Evolutionary conservation across 2,113 vertebrate genomes (phyloP).

Genomic region (Megaceryle maxima): DNA sequence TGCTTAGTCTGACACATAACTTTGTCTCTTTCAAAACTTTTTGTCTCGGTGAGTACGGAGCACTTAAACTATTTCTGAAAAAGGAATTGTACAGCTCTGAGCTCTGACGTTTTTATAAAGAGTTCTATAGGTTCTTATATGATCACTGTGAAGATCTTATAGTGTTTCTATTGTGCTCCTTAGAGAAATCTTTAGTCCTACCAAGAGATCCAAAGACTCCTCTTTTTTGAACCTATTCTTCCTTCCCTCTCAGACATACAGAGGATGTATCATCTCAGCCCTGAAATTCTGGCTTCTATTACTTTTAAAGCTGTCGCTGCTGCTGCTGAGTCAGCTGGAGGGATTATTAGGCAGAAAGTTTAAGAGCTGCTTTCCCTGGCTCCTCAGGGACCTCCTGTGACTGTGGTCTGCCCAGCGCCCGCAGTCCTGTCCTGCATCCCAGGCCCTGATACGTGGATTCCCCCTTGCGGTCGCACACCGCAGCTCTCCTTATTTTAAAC

Average conservation of each 20-base stretch:
- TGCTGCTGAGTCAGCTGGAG: slow-evolving; percentile 1
- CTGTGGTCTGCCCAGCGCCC: background rate
- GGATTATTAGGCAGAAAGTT: background rate
- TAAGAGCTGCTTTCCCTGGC: background rate
- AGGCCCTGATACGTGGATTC: background rate
- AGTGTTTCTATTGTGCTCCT: background rate
- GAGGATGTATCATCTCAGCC: background rate
- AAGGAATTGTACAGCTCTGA: background rate
- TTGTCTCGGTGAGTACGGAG: background rate
- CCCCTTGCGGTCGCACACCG: background rate
- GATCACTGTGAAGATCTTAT: background rate
- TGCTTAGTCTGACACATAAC: background rate
- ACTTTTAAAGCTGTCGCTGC: background rate
- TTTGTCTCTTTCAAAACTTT: background rate
- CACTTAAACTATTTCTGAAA: background rate
- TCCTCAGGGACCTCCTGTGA: background rate
- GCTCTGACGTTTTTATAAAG: background rate
- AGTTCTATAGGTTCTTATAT: background rate
- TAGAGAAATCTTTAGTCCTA: background rate
- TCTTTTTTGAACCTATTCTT: background rate
- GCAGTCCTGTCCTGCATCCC: background rate
- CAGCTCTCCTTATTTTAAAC: background rate
- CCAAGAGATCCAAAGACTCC: background rate
- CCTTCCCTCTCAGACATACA: background rate
- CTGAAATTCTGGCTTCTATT: background rate